Evolutionary conservation across 2,888 invertebrate genomes (phyloP), one percentile per base, ranked within the genome.

Genomic region (Spodoptera picta): DNA sequence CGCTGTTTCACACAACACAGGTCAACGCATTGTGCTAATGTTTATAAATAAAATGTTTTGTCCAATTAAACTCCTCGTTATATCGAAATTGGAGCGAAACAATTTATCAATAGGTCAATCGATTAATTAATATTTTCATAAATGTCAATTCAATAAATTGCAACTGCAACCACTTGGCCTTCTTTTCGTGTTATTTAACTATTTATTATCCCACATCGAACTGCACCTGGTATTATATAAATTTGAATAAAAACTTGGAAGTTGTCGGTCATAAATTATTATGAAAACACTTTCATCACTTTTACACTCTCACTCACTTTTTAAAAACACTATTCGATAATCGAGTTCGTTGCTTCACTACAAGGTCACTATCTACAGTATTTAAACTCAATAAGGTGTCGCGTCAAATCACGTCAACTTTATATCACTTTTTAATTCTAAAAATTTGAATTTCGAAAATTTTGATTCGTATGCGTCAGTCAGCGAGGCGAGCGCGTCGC

Each of bases 401-500:
- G 65, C 81, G 75, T 64, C n/a, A n/a, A n/a, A n/a, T n/a, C 76
- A 79, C 78, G 19, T 19, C 81, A 77, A 62, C 60, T 6, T 49
- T 42, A 12, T 14, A 47, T 62, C 67, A 62, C 65, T 77, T 72
- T 69, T 61, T 36, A 58, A 56, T 69, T 60, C 57, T 64, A 57
- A 67, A 75, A 73, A 68, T 83, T 83, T 76, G 66, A 84, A 85
- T 84, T 86, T 88, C 82, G 83, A 84, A 85, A 73, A 80, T 76
- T 79, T 80, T 45, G 63, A 49, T 69, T 80, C 65, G 81, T 75
- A 80, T 83, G 83, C 82, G 85, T 86, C 85, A 86, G 86, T 82
- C 76, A 82, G 87, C 89, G 89, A 82, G 83, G 81, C 86, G 89
- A 84, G 74, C 90, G 89, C 90, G 84, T 79, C 90, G 88, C 90